These are phyloP conservation scores for Megalops cyprinoides DNA, from an alignment of 2,797 vertebrate species.

Conservation along the genomic window DNA sequence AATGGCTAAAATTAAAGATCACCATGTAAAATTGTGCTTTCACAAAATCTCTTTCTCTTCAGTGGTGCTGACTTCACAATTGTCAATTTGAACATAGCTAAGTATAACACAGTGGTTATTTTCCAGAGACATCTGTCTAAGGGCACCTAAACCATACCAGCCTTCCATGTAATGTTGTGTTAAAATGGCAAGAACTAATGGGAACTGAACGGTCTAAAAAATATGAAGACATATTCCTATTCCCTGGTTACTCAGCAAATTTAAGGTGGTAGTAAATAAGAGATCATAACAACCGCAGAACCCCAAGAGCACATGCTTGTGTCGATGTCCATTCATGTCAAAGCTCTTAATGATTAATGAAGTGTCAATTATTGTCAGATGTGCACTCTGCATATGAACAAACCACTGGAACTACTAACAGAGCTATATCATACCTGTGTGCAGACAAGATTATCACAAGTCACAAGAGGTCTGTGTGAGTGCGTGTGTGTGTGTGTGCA, in stretches of 20 bases:
- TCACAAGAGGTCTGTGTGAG: too few relatives aligned
- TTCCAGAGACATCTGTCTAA: slow-evolving; percentile 37
- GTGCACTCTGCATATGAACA: slow-evolving; percentile 13
- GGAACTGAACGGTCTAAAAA: slow-evolving; percentile 23
- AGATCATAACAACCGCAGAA: slow-evolving; percentile 25
- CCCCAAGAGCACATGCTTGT: slow-evolving; percentile 31
- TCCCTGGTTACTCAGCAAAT: slow-evolving; percentile 27
- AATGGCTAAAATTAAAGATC: neutral
- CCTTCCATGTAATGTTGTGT: neutral
- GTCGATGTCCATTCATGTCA: slow-evolving; percentile 2
- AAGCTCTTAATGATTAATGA: slow-evolving; percentile 27
- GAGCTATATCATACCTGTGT: slow-evolving; percentile 14
- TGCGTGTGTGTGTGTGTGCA: too few relatives aligned
- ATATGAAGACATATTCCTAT: slow-evolving; percentile 26
- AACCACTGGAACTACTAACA: slow-evolving; percentile 14
- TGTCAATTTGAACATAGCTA: neutral
- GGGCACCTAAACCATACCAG: slow-evolving; percentile 32
- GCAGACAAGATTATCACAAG: too few relatives aligned
- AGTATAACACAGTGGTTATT: slow-evolving; percentile 28
- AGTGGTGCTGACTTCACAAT: slow-evolving; percentile 38
- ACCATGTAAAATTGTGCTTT: too few relatives aligned
- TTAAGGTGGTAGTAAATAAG: slow-evolving; percentile 35
- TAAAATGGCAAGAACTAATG: slow-evolving; percentile 32
- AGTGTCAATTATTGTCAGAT: slow-evolving; percentile 25
- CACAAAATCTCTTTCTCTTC: slow-evolving; percentile 18